Evolutionary conservation across 1,140 invertebrate genomes (phyloP).

Genomic region (Phenacoccus solenopsis): DNA sequence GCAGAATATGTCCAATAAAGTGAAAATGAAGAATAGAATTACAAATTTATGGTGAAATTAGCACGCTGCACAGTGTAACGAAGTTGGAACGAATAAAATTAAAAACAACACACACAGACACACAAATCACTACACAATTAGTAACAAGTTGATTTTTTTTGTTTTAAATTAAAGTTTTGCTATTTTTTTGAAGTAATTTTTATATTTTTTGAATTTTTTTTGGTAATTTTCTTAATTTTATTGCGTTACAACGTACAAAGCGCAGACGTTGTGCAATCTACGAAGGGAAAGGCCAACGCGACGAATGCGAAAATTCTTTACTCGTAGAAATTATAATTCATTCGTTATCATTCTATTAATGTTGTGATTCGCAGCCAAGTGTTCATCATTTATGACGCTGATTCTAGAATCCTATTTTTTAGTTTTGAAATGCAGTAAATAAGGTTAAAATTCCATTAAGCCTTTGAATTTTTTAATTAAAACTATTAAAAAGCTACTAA

Average conservation of each 20-base stretch:
- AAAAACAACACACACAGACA: constrained; percentile 15
- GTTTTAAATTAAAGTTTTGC: constrained; percentile 47
- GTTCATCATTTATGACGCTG: too few relatives aligned
- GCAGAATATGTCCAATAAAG: too few relatives aligned
- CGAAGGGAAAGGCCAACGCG: background rate
- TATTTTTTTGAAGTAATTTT: constrained; percentile 48
- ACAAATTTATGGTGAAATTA: constrained; percentile 25
- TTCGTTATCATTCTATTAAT: too few relatives aligned
- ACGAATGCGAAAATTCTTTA: too few relatives aligned
- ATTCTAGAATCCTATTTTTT: too few relatives aligned
- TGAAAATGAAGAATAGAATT: too few relatives aligned
- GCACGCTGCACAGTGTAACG: constrained; percentile 25
- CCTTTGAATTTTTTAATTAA: too few relatives aligned
- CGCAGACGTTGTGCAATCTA: constrained; percentile 13
- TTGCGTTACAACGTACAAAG: constrained; percentile 3
- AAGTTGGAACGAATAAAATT: constrained; percentile 1
- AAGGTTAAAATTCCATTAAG: too few relatives aligned
- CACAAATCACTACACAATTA: constrained; percentile 18
- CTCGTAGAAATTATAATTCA: too few relatives aligned
- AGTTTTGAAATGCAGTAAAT: too few relatives aligned
- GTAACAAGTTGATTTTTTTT: constrained; percentile 20
- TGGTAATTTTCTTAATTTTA: background rate
- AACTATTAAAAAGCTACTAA: too few relatives aligned
- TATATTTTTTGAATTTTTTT: constrained; percentile 48
- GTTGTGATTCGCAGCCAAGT: too few relatives aligned